A percentile compares a stretch with the other conserved stretches of the same genome.
phyloP scores from a whole-genome alignment of 2,113 vertebrate species.

The Cnemophilus loriae region DNA sequence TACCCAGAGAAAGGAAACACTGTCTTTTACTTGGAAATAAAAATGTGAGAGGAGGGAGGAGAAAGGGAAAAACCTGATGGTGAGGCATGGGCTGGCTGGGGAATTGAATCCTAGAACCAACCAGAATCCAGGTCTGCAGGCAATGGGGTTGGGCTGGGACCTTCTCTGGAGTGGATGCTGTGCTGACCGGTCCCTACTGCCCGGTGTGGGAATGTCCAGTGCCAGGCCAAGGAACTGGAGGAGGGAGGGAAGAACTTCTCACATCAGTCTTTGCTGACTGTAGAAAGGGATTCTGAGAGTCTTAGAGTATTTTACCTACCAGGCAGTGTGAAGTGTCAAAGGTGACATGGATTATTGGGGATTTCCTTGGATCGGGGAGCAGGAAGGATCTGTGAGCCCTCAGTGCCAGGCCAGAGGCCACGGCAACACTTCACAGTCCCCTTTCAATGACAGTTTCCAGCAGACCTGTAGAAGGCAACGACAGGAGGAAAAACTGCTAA shows the following conservation, averaged over 20 bases:
- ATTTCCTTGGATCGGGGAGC: fast-evolving
- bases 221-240: not conserved
- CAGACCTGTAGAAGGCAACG: not conserved
- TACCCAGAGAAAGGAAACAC: not conserved
- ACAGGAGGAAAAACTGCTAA: not conserved
- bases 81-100: not conserved
- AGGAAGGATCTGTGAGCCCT: not conserved
- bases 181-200: not conserved
- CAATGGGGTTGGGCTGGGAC: fast-evolving
- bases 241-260: not conserved
- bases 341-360: not conserved
- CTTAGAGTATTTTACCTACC: not conserved
- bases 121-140: not conserved
- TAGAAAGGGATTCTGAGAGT: not conserved
- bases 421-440: not conserved
- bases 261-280: not conserved
- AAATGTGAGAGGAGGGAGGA: not conserved
- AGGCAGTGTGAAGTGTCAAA: not conserved
- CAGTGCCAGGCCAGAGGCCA: not conserved
- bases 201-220: not conserved
- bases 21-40: not conserved
- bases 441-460: not conserved
- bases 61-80: not conserved
- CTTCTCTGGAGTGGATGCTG: fast-evolving
- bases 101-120: not conserved